phyloP scores from a whole-genome alignment of 2,888 invertebrate species.

The Trachelus stipa region DNA sequence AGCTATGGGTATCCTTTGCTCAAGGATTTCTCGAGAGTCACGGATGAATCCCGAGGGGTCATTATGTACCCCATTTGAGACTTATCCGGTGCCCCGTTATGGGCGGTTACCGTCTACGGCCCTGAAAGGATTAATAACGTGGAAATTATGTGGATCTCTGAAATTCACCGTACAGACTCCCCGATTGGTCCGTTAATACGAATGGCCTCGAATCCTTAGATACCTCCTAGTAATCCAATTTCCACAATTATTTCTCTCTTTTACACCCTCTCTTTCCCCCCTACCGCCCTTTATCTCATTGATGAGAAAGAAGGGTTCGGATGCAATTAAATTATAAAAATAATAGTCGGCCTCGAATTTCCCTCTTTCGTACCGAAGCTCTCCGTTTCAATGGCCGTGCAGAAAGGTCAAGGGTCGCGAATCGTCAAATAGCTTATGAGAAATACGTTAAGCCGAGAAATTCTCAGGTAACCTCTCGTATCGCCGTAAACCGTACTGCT shows the following conservation, averaged over 20 bases:
- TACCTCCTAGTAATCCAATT: background rate
- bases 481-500: no score
- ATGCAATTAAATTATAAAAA: constrained; percentile 38
- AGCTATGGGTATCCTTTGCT: no score
- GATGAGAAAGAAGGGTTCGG: constrained; percentile 23
- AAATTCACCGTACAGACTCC: background rate
- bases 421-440: no score
- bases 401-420: no score
- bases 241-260: background rate
- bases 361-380: no score
- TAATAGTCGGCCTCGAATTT: constrained; percentile 28
- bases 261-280: no score
- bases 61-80: background rate
- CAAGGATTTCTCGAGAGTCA: no score
- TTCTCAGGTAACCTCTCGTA: no score
- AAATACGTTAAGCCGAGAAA: no score
- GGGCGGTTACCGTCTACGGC: background rate
- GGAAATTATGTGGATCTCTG: constrained; percentile 3
- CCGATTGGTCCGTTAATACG: background rate
- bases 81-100: background rate
- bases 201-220: background rate
- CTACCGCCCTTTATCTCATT: constrained; percentile 16
- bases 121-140: constrained; percentile 7
- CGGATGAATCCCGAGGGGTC: background rate
- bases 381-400: no score